phyloP scores from a whole-genome alignment of 2,888 invertebrate genomes.

The Microplitis manilae region DNA sequence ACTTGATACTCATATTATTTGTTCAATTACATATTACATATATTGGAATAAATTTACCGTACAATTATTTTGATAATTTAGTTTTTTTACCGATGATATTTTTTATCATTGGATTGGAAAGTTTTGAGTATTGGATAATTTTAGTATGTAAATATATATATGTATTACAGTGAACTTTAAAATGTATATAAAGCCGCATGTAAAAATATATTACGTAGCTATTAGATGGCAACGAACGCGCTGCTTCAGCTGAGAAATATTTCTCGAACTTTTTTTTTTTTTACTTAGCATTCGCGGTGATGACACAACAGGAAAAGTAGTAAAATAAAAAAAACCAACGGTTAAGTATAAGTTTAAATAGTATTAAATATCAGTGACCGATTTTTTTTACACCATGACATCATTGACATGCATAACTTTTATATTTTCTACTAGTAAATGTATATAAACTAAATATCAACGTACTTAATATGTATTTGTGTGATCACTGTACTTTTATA shows the following conservation, averaged over 20 bases:
- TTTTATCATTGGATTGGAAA: too few relatives aligned
- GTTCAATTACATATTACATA: neutral
- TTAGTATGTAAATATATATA: neutral
- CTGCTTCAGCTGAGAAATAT: neutral
- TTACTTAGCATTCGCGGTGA: neutral
- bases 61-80: too few relatives aligned
- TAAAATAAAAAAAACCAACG: neutral
- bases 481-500: too few relatives aligned
- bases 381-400: neutral
- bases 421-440: too few relatives aligned
- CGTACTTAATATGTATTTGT: too few relatives aligned
- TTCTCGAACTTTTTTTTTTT: neutral
- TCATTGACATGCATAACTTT: neutral
- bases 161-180: neutral
- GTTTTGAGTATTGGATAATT: too few relatives aligned
- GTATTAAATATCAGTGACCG: neutral
- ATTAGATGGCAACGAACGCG: neutral
- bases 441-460: too few relatives aligned
- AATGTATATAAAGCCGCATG: neutral
- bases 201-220: constrained; percentile 3
- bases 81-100: too few relatives aligned
- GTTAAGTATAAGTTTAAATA: too few relatives aligned
- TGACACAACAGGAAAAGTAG: neutral
- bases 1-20: neutral
- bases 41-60: too few relatives aligned